A percentile compares a stretch with the other conserved stretches of the same genome.
Conservation (phyloP, 2,888 invertebrate species). For the Erannis defoliaria region DNA sequence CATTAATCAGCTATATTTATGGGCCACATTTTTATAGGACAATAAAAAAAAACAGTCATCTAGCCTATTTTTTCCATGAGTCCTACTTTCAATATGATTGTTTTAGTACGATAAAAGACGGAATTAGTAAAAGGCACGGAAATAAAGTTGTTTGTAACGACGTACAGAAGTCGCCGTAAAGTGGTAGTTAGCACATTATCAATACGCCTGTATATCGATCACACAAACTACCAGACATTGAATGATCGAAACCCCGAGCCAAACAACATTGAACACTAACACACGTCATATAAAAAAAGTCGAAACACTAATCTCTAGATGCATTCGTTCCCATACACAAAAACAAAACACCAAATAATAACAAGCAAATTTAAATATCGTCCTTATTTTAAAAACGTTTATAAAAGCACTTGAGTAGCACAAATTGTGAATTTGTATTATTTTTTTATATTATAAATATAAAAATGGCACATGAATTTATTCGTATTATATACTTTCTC, state of each 20-base stretch:
- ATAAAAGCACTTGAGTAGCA: conserved; percentile 85
- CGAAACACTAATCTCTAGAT: conserved; percentile 56
- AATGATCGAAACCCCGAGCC: conserved; percentile 54
- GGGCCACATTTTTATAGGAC: too few species aligned
- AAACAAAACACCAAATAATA: conserved; percentile 64
- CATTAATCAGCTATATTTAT: too few species aligned
- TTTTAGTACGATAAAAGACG: too few species aligned
- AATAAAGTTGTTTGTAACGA: too few species aligned
- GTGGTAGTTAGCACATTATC: too few species aligned
- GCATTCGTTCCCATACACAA: conserved; percentile 65
- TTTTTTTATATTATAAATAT: conserved; percentile 57
- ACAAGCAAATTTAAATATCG: conserved; percentile 86
- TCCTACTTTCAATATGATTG: too few species aligned
- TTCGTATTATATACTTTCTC: conserved; percentile 66
- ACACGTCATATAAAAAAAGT: conserved; percentile 54
- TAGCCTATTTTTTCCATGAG: too few species aligned
- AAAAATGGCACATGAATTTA: conserved; percentile 80
- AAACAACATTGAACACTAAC: conserved; percentile 60
- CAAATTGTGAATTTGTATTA: conserved; percentile 66
- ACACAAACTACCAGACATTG: conserved; percentile 43
- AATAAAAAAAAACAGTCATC: too few species aligned
- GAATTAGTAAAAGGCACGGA: too few species aligned
- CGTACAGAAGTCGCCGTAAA: too few species aligned
- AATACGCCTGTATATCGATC: conserved; percentile 12
- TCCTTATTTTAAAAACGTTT: conserved; percentile 68